Evolutionary conservation across 2,113 vertebrate genomes (phyloP).

Genomic region (Bostrychus sinensis): DNA sequence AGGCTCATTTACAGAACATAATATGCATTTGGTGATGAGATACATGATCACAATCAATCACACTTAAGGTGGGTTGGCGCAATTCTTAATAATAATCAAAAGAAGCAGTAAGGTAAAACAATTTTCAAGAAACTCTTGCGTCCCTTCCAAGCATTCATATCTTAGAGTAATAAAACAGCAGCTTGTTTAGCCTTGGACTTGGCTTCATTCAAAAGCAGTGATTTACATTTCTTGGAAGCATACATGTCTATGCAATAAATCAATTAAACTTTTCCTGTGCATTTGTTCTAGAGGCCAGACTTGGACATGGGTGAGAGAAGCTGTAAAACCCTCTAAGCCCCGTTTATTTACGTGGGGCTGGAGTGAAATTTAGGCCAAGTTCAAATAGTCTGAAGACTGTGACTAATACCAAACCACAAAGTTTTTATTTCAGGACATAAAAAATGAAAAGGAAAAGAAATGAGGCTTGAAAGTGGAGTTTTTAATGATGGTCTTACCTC

Average conservation of each 20-base stretch:
- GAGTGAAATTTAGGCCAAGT: not conserved
- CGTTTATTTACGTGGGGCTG: constrained; percentile 27
- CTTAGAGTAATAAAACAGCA: constrained; percentile 27
- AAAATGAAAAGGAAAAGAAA: constrained; percentile 3
- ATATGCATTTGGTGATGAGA: too few relatives aligned
- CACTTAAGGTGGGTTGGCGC: too few relatives aligned
- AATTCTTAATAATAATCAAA: too few relatives aligned
- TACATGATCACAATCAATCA: too few relatives aligned
- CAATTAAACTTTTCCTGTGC: constrained; percentile 42
- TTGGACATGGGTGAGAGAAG: constrained; percentile 7
- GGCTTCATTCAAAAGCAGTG: constrained; percentile 14
- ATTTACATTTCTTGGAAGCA: constrained; percentile 56
- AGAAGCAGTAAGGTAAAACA: constrained; percentile 5
- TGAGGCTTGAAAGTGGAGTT: not conserved
- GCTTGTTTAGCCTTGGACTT: constrained; percentile 15
- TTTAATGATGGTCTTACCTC: constrained; percentile 84
- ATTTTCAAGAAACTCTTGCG: not conserved
- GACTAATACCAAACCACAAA: constrained; percentile 12
- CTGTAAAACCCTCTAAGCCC: constrained; percentile 33
- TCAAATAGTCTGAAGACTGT: constrained; percentile 13
- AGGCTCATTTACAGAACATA: too few relatives aligned
- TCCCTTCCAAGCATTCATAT: not conserved
- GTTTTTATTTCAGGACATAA: not conserved
- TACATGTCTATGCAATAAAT: constrained; percentile 41
- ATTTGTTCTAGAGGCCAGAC: constrained; percentile 41